Base-by-base conservation (phyloP, 2,797 vertebrate species). In the Galagoides demidoff region DNA sequence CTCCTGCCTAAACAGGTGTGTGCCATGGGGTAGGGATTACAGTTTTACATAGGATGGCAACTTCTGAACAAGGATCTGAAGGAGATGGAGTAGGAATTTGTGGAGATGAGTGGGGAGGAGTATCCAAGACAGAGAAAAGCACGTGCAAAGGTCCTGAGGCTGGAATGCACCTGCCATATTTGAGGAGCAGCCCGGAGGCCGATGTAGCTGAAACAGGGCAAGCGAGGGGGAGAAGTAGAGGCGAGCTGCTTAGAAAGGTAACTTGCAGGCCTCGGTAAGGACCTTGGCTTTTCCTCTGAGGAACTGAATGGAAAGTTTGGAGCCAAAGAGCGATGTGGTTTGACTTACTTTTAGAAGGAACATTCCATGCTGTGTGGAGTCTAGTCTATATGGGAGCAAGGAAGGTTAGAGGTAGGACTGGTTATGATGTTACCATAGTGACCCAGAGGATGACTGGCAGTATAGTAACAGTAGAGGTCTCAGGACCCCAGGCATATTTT, bases 261-360 rank as follows among this genome's bases (percentile, higher is more conserved):
- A 59, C 57, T 78, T 66, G 12, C 0, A 34, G 27, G 23, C 12
- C 29, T 7, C 43, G 16, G 25, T 22, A 34, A 73, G 61, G 68
- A 34, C n/a, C 57, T 76, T 78, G 68, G 5, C 19, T 83, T 82
- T 59, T 57, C 27, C 23, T 74, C 8, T 73, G 49, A 59, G 31
- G 43, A 83, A 83, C 49, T 12, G 6, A 81, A 52, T 8, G 19
- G 37, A 92, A 34, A 2, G 11, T 79, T 85, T 70, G 1, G 5
- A 84, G 49, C 34, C 74, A 57, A 88, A 79, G 71, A 63, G 5
- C 37, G 25, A n/a, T 2, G 1, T 70, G 19, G 34, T 27, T 63
- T 92, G 73, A 55, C 25, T 89, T 23, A 55, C 8, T 34, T 87
- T 88, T 63, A 57, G 31, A 84, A 85, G 29, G 34, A 64, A 14